These are phyloP conservation scores for Bovichtus diacanthus DNA, from an alignment of 2,797 vertebrate genomes.

Conservation along the genomic window DNA sequence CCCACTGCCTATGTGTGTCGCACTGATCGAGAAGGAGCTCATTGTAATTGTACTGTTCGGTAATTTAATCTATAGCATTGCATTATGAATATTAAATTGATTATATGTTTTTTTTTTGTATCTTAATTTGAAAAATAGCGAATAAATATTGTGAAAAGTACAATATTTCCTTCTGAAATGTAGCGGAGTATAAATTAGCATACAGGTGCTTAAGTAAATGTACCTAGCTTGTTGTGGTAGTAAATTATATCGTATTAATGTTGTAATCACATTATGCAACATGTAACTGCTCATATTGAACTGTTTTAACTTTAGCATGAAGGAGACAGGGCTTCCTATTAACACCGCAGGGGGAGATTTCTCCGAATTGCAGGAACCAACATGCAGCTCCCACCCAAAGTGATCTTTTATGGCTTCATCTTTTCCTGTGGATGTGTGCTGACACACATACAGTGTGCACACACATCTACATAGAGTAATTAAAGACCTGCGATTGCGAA, in stretches of 20 bases:
- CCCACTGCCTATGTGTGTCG: too few species aligned
- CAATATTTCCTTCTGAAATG: neutral
- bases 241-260: slow-evolving; percentile 9
- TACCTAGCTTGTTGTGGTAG: neutral
- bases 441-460: slow-evolving; percentile 24
- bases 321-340: slow-evolving; percentile 25
- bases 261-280: slow-evolving; percentile 23
- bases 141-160: neutral
- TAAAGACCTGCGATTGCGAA: slow-evolving; percentile 65
- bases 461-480: slow-evolving; percentile 67
- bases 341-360: slow-evolving; percentile 40
- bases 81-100: neutral
- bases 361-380: slow-evolving; percentile 45
- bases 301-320: slow-evolving; percentile 11
- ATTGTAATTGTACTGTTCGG: neutral
- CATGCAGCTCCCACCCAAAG: slow-evolving; percentile 57
- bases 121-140: neutral
- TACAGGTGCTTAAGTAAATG: neutral
- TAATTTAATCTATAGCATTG: neutral
- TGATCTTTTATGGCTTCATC: slow-evolving; percentile 42
- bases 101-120: neutral
- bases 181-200: neutral
- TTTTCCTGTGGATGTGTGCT: slow-evolving; percentile 29
- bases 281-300: neutral
- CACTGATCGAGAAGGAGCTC: neutral